A percentile compares a stretch with the other conserved stretches of the same genome.
Evolutionary conservation across 2,888 invertebrate genomes (phyloP).

Genomic region (Acrocera orbiculus): DNA sequence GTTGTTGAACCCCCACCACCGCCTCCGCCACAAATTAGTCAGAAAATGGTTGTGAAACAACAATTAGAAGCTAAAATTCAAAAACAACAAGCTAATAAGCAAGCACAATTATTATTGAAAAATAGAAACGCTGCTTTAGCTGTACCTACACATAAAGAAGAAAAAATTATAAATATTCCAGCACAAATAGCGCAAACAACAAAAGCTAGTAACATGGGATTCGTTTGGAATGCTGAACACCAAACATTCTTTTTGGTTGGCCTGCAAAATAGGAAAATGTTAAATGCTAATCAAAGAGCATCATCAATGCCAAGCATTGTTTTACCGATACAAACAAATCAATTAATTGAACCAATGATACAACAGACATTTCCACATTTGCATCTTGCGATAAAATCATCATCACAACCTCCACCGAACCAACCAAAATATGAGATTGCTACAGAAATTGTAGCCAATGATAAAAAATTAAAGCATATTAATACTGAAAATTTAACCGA

Average conservation of each 20-base stretch:
- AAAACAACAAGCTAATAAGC: conserved; percentile 26
- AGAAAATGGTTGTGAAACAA: conserved; percentile 41
- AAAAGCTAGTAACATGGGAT: conserved; percentile 35
- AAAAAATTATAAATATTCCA: conserved; percentile 25
- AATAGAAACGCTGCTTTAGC: conserved; percentile 35
- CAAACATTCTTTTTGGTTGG: conserved; percentile 37
- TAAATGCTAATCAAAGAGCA: conserved; percentile 35
- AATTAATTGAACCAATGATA: conserved; percentile 18
- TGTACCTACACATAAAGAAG: conserved; percentile 34
- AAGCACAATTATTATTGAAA: conserved; percentile 17
- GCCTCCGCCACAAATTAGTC: conserved; percentile 20
- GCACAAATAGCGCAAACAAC: conserved; percentile 14
- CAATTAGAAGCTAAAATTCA: conserved; percentile 55
- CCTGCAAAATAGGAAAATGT: conserved; percentile 31
- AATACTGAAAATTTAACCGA: conserved; percentile 38
- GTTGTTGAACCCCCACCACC: conserved; percentile 13
- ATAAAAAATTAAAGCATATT: conserved; percentile 14
- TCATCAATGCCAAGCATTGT: conserved; percentile 43
- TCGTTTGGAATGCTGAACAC: conserved; percentile 45
- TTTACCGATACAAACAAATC: conserved; percentile 24
- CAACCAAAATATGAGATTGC: conserved; percentile 61
- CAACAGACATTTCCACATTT: conserved; percentile 19
- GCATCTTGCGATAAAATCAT: conserved; percentile 25
- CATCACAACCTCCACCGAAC: too few relatives aligned
- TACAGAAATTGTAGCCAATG: conserved; percentile 35